Evolutionary conservation across 2,888 invertebrate species (phyloP), one percentile per base, ranked within the genome.

Genomic region (Corbicula japonica): DNA sequence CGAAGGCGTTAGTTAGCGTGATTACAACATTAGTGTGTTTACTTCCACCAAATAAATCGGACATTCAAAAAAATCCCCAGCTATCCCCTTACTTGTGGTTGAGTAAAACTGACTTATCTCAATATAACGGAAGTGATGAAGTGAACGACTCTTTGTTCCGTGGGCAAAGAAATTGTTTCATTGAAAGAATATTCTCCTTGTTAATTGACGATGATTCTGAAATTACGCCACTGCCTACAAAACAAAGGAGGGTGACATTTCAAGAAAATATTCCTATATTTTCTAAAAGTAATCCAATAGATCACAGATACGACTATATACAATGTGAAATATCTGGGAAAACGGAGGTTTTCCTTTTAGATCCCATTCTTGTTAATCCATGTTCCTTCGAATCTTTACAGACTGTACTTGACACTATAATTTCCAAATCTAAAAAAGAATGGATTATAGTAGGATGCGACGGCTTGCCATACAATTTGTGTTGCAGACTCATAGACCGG

Each of bases 341-440:
- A n/a, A 48, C 63, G 8, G 65, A 65, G 3, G 26, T 65, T 18
- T 2, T 23, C 6, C 18, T 50, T 5, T 2, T 52, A 12, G 52
- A 65, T 32, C 65, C 65, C 15, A 6, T 65, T 2, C 12, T 65
- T 30, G 52, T 52, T 3, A 65, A 65, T 52, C 65, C 65, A 34
- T 65, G 65, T 26, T 65, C 52, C 12, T 65, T 35, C 18, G 26
- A 34, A 2, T 50, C 65, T 12, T 28, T 65, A 18, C n/a, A 52
- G 10, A 35, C n/a, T 2, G 65, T 52, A 5, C n/a, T 65, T 2
- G 65, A 65, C 23, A 4, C 10, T 12, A 52, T 52, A 35, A 15
- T 65, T 30, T 23, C 1, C 30, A 48, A 32, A 6, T n/a, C 10
- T 32, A 32, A 63, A 2, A 63, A n/a, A 30, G 26, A 65, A 28